Evolutionary conservation across 2,797 vertebrate species (phyloP), one percentile per base, ranked within the genome.

Genomic region (Aplochiton taeniatus): DNA sequence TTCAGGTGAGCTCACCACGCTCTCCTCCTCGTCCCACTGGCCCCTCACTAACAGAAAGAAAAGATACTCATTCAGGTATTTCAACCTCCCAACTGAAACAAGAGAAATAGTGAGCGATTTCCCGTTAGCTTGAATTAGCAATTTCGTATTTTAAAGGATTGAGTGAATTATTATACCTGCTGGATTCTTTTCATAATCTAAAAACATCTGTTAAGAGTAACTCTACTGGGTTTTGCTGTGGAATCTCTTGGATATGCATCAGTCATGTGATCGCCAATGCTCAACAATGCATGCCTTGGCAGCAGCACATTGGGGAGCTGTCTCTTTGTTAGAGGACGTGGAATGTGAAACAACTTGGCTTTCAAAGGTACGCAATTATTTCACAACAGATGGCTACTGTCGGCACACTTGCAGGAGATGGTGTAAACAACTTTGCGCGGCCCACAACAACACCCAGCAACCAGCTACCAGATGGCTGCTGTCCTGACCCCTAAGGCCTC

Each of bases 1-100:
- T 0, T 97, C 96, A 9, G 95, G 96, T 20, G 95, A 96, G 83
- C 95, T 97, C 76, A 96, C 95, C 0, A 95, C 93, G 54, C 96
- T 97, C 55, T 98, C 95, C 55, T 98, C 95, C 90, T 97, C 96
- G 77, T 97, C 95, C 95, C 96, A 97, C 69, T 96, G 95, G 77
- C 92, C 91, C 84, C 95, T 89, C 63, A 94, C 95, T 98, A 84
- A 17, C 63, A 81, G 50, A 46, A 48, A 70, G 50, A 77, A 9
- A 19, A 54, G 5, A 19, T 18, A 10, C 31, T 3, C 31, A 6
- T 2, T 31, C 31, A 31, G 31, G 31, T 6, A 6, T 31, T 31
- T 2, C 2, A 31, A 31, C 31, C 31, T 31, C 31, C 31, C 31
- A 31, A 31, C 31, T 3, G 31, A 31, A 31, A 31, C 31, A 31